Base-by-base conservation (phyloP, 2,113 vertebrate genomes). In the Urocynchramus pylzowi region DNA sequence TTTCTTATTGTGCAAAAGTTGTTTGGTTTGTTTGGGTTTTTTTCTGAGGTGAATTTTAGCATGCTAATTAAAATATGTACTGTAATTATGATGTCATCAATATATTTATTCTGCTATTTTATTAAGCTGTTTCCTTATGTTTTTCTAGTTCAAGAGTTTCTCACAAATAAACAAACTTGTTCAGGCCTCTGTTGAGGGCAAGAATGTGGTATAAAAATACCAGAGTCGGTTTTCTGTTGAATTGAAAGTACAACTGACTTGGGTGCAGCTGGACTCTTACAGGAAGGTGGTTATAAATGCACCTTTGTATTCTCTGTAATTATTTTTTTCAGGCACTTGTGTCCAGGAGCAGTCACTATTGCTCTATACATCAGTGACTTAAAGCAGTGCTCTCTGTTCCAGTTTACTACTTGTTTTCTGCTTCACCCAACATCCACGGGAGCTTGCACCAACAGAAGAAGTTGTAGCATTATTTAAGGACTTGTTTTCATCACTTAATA, bases 181-280 rank as follows among this genome's bases (percentile, higher is more conserved):
- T 76, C 42, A 79, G 70, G 44, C 63, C 74, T 76, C 63, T 95
- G 26, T 41, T 56, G 47, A 79, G 47, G 60, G 85, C 67, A 96
- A 91, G 70, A 89, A 93, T 83, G 63, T 42, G 52, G 37, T 77
- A 37, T 80, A 70, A 87, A 95, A 93, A 85, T 73, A 91, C 33
- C 42, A 19, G 68, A 59, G 63, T 33, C 0, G 0, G 22, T 85
- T 82, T 94, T 90, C 84, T 87, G 13, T 74, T 56, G 53, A 64
- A 44, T 41, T 84, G 84, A 73, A 93, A 89, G 67, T 49, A 52
- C 35, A 60, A 9, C 16, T 53, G 39, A 35, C 68, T 52, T 76
- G 63, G 26, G 37, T 65, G 21, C 79, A 87, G 70, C 50, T 82
- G 74, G 37, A 83, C 30, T 16, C 35, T 47, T 76, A 35, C 2